Evolutionary conservation across 2,888 invertebrate species (phyloP).

Genomic region (Ormia ochracea): DNA sequence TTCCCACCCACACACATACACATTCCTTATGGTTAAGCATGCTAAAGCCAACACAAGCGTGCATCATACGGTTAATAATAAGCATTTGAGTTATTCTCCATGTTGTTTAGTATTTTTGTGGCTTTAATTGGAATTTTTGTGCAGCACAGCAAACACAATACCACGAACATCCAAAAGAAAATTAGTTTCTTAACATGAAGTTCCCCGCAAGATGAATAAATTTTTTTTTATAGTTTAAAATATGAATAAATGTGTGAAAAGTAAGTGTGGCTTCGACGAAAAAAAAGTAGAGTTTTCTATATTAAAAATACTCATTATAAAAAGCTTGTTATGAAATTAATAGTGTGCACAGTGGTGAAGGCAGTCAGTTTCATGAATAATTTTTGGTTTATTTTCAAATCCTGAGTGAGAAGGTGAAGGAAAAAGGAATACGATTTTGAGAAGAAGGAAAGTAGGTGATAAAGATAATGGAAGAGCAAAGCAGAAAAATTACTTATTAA

Average conservation of each 20-base stretch:
- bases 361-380: too few relatives aligned
- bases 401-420: too few relatives aligned
- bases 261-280: not conserved
- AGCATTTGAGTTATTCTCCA: constrained; percentile 30
- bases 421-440: too few relatives aligned
- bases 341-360: not conserved
- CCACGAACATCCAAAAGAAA: not conserved
- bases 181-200: constrained; percentile 2
- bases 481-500: too few relatives aligned
- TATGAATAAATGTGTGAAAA: not conserved
- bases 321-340: not conserved
- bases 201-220: not conserved
- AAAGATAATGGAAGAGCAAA: too few relatives aligned
- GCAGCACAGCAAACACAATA: not conserved
- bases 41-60: not conserved
- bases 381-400: too few relatives aligned
- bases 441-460: too few relatives aligned
- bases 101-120: constrained; percentile 34
- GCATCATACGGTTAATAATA: constrained; percentile 40
- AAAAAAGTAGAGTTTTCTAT: not conserved
- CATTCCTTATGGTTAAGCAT: not conserved
- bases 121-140: constrained; percentile 46
- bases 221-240: not conserved
- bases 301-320: not conserved
- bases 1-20: not conserved